Evolutionary conservation across 2,797 vertebrate genomes (phyloP).

Genomic region (Coilia nasus): DNA sequence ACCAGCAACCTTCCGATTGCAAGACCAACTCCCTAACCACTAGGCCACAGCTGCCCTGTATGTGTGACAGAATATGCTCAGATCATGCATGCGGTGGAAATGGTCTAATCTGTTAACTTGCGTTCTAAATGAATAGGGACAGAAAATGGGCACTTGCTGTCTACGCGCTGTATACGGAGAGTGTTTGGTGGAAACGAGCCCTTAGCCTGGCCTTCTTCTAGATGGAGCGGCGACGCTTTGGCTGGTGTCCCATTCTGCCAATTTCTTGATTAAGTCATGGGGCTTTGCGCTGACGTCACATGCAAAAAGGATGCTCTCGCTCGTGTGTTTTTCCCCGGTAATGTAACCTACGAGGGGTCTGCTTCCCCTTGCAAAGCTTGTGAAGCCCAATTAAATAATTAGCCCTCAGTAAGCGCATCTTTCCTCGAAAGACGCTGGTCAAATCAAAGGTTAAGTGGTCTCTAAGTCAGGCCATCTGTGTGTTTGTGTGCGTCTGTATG

Average conservation of each 20-base stretch:
- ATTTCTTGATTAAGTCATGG: slow-evolving; percentile 32
- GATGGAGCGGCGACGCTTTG: neutral
- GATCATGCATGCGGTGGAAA: too few relatives aligned
- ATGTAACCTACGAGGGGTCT: slow-evolving; percentile 36
- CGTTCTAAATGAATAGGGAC: too few relatives aligned
- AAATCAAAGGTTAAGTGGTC: neutral
- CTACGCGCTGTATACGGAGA: too few relatives aligned
- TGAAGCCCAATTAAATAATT: slow-evolving; percentile 33
- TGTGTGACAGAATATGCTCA: too few relatives aligned
- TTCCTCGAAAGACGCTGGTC: neutral
- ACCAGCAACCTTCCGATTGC: too few relatives aligned
- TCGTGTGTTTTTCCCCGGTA: slow-evolving; percentile 39
- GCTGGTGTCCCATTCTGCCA: neutral
- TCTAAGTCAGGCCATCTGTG: neutral
- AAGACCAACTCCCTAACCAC: too few relatives aligned
- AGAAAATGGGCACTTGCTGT: too few relatives aligned
- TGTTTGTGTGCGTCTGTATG: neutral
- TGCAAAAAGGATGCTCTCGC: neutral
- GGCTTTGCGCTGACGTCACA: slow-evolving; percentile 12
- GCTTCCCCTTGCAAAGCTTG: neutral
- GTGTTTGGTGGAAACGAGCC: too few relatives aligned
- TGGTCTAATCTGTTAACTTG: too few relatives aligned
- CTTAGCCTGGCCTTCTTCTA: neutral
- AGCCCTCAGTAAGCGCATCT: neutral
- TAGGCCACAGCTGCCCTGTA: too few relatives aligned